Conservation (phyloP, 2,888 invertebrate species). For the Atrina japonica region DNA sequence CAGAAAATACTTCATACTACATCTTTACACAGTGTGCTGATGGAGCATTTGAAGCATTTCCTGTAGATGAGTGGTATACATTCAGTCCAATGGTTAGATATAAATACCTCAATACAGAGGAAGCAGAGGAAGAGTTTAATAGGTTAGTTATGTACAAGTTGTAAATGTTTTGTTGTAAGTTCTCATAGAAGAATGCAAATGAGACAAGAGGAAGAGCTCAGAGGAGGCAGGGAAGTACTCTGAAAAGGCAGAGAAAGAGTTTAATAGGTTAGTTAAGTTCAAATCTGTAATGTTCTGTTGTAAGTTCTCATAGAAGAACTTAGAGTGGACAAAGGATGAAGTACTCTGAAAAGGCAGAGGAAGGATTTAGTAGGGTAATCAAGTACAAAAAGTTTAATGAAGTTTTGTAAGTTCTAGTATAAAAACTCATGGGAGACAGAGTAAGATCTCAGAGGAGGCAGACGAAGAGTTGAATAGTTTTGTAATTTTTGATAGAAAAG, state of each 20-base stretch:
- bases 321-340: no score
- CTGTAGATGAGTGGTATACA: slow-evolving; percentile 95
- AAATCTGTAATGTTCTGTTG: not conserved
- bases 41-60: slow-evolving; percentile 97
- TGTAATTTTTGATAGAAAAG: no score
- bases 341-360: slow-evolving; percentile 99
- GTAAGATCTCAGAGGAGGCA: slow-evolving; percentile 99
- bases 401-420: not conserved
- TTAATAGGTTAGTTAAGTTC: slow-evolving; percentile 85
- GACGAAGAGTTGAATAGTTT: slow-evolving; percentile 96
- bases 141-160: slow-evolving; percentile 81
- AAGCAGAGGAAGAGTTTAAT: slow-evolving; percentile 98
- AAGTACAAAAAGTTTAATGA: not conserved
- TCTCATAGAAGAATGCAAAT: no score
- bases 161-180: not conserved
- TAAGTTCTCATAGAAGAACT: no score
- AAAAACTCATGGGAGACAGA: no score
- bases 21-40: slow-evolving; percentile 98
- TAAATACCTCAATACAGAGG: slow-evolving; percentile 97
- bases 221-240: slow-evolving; percentile 99
- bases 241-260: slow-evolving; percentile 99
- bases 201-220: no score
- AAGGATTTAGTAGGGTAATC: slow-evolving; percentile 91
- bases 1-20: slow-evolving; percentile 98
- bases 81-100: slow-evolving; percentile 94